Conservation (phyloP, 2,113 vertebrate genomes). For the Alces alces region DNA sequence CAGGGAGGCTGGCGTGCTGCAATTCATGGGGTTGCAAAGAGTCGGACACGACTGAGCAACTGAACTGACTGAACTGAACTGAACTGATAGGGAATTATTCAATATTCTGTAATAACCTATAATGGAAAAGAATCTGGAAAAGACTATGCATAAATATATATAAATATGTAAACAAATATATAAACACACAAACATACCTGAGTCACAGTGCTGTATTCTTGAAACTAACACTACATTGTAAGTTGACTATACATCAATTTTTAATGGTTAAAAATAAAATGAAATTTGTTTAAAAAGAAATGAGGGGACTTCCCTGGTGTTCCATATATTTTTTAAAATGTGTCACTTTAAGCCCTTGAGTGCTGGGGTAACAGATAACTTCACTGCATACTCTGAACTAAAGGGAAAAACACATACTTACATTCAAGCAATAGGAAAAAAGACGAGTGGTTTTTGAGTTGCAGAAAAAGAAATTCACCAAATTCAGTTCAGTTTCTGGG, state of each 20-base stretch:
- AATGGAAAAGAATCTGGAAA: background rate
- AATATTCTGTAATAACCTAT: background rate
- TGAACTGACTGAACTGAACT: too few relatives aligned
- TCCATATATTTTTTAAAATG: background rate
- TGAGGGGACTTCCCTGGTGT: background rate
- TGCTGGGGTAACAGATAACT: background rate
- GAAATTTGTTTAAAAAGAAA: background rate
- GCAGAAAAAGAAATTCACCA: background rate
- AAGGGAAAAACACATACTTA: background rate
- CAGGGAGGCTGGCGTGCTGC: too few relatives aligned
- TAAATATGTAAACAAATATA: background rate
- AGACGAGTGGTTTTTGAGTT: background rate
- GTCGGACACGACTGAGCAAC: too few relatives aligned
- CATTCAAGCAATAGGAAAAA: background rate
- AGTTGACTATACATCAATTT: background rate
- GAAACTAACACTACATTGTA: background rate
- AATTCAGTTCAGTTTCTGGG: background rate
- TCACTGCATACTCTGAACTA: background rate
- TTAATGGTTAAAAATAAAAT: background rate
- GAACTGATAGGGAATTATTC: background rate
- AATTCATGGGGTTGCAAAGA: too few relatives aligned
- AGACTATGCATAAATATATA: background rate
- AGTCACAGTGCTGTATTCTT: background rate
- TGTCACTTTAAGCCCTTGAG: background rate
- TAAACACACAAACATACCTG: background rate